Percentiles rank a stretch among this genome's conserved stretches.
Evolutionary conservation across 2,888 invertebrate species (phyloP).

Genomic region (Perizoma affinitatum): DNA sequence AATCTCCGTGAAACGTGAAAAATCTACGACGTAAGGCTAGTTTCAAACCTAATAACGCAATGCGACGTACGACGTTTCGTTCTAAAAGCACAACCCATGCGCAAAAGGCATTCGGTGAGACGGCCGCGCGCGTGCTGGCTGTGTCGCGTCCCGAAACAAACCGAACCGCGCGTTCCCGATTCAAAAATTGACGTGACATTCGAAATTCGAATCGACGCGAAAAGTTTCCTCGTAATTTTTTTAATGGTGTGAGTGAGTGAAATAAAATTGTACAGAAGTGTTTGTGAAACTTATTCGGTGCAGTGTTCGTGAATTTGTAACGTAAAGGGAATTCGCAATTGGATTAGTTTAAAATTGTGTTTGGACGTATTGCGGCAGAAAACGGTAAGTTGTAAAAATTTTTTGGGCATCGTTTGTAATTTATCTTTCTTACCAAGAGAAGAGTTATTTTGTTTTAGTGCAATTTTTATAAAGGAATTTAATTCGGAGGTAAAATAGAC

Average conservation of each 20-base stretch:
- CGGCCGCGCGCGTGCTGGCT: constrained; percentile 37
- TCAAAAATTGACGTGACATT: constrained; percentile 16
- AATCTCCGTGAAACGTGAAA: constrained; percentile 30
- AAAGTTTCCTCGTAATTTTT: constrained; percentile 4
- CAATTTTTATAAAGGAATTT: too few relatives aligned
- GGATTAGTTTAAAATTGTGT: constrained; percentile 30
- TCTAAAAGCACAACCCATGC: constrained; percentile 65
- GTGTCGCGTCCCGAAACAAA: constrained; percentile 27
- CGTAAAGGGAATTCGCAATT: constrained; percentile 17
- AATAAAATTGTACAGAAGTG: constrained; percentile 20
- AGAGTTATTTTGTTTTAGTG: neutral
- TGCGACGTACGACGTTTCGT: constrained; percentile 79
- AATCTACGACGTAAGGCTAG: constrained; percentile 52
- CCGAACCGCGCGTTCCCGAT: constrained; percentile 9
- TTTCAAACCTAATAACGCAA: constrained; percentile 72
- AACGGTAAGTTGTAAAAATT: constrained; percentile 29
- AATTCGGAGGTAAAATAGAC: too few relatives aligned
- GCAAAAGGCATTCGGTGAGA: constrained; percentile 74
- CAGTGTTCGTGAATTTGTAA: constrained; percentile 29
- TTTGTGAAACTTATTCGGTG: constrained; percentile 17
- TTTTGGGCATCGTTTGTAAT: constrained; percentile 24
- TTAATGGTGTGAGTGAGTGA: constrained; percentile 7
- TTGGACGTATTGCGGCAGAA: constrained; percentile 32
- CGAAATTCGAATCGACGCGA: constrained; percentile 13
- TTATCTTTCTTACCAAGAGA: constrained; percentile 5